Evolutionary conservation across 2,797 vertebrate genomes (phyloP).

Genomic region (Oryzias sinensis): DNA sequence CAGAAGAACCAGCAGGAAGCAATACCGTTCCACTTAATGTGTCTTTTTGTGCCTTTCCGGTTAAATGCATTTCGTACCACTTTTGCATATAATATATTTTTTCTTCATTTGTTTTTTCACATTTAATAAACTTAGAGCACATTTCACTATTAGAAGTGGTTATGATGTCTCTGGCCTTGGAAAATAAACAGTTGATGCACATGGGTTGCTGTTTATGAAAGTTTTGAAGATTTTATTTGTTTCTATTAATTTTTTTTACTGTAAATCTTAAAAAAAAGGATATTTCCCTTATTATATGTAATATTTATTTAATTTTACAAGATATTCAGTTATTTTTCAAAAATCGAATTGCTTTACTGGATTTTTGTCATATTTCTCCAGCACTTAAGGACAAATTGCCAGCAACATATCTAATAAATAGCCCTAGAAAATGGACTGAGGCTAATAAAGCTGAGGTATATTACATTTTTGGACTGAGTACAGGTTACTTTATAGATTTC

Average conservation of each 20-base stretch:
- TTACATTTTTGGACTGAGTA: not conserved
- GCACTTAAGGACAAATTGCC: not conserved
- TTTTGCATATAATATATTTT: constrained; percentile 61
- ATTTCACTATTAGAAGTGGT: constrained; percentile 57
- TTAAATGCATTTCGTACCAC: constrained; percentile 67
- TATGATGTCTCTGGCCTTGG: constrained; percentile 43
- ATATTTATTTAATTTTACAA: too few species aligned
- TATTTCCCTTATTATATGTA: too few species aligned
- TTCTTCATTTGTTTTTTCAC: constrained; percentile 44
- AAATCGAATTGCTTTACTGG: not conserved
- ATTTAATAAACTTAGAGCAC: constrained; percentile 74
- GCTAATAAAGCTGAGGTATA: not conserved
- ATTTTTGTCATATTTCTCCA: not conserved
- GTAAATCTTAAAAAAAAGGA: too few species aligned
- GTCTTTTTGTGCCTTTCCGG: constrained; percentile 75
- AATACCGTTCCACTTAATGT: constrained; percentile 27
- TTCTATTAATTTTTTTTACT: too few species aligned
- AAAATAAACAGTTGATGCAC: constrained; percentile 41
- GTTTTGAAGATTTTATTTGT: too few species aligned
- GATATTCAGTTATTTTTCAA: not conserved
- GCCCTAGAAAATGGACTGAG: not conserved
- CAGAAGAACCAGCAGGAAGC: constrained; percentile 44
- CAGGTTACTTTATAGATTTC: not conserved
- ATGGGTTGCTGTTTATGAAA: not conserved
- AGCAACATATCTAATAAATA: not conserved